These are phyloP conservation scores for Melikaiella ostensackeni DNA, from an alignment of 2,888 invertebrate species.

Conservation along the genomic window DNA sequence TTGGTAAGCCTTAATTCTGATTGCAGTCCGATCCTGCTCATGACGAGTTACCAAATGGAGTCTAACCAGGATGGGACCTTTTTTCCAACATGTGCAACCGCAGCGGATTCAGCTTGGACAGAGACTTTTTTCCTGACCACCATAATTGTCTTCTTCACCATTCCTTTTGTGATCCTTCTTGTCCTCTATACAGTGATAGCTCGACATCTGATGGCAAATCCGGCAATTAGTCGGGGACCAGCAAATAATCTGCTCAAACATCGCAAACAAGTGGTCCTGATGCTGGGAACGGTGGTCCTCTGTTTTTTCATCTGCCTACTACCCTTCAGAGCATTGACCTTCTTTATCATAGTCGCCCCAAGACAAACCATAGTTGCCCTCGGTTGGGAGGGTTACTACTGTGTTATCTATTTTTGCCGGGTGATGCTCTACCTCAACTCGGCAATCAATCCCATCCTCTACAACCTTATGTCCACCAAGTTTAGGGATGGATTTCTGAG, in stretches of 20 bases:
- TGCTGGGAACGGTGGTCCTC: conserved; percentile 93
- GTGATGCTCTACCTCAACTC: conserved; percentile 94
- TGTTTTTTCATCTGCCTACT: conserved; percentile 94
- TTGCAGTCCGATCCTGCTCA: conserved; percentile 90
- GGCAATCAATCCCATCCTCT: conserved; percentile 93
- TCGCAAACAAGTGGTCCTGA: conserved; percentile 90
- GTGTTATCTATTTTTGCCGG: conserved; percentile 90
- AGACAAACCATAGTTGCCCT: conserved; percentile 82
- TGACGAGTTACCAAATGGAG: conserved; percentile 87
- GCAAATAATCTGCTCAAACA: conserved; percentile 83
- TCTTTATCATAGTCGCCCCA: conserved; percentile 91
- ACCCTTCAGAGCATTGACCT: conserved; percentile 91
- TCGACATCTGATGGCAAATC: conserved; percentile 89
- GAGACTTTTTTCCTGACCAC: conserved; percentile 89
- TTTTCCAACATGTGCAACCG: conserved; percentile 87
- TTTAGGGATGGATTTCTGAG: conserved; percentile 87
- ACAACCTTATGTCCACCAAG: conserved; percentile 95
- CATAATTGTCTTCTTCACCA: conserved; percentile 89
- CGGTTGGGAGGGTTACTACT: conserved; percentile 90
- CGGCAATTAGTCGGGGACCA: conserved; percentile 83
- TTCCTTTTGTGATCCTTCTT: conserved; percentile 89
- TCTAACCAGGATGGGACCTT: conserved; percentile 85
- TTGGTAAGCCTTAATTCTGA: conserved; percentile 60
- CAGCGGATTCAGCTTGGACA: conserved; percentile 86
- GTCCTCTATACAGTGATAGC: conserved; percentile 92